These are phyloP conservation scores for Tetragonula carbonaria DNA, from an alignment of 2,888 invertebrate genomes.

Conservation along the genomic window DNA sequence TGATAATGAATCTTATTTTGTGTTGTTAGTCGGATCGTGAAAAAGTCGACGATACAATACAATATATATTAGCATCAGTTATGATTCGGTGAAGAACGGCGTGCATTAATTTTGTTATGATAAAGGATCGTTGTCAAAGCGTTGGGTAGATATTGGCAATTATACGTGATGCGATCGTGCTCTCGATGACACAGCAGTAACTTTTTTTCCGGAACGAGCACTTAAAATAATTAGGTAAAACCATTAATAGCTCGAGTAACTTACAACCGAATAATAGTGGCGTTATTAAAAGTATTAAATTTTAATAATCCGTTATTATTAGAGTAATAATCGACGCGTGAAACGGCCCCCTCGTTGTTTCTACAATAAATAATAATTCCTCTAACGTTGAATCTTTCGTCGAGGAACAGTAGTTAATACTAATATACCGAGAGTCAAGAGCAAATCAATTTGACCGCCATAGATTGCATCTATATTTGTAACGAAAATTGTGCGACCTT, in stretches of 20 bases:
- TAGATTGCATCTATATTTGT: slow-evolving; percentile 13
- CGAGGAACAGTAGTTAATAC: neutral
- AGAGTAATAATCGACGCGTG: neutral
- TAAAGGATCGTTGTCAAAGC: slow-evolving; percentile 14
- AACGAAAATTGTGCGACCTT: slow-evolving; percentile 29
- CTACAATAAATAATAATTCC: no score
- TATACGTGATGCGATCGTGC: neutral
- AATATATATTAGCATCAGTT: neutral
- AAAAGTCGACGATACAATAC: no score
- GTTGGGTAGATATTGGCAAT: slow-evolving; percentile 21
- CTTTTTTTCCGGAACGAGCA: slow-evolving; percentile 30
- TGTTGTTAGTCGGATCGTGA: neutral
- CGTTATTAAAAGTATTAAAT: slow-evolving; percentile 3
- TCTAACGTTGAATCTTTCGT: neutral
- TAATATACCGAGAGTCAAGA: neutral
- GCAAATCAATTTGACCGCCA: slow-evolving; percentile 14
- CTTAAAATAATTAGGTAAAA: slow-evolving; percentile 48
- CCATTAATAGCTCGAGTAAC: slow-evolving; percentile 37
- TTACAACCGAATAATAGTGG: slow-evolving; percentile 11
- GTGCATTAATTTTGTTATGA: slow-evolving; percentile 14
- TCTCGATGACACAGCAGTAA: slow-evolving; percentile 34
- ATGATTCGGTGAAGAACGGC: neutral
- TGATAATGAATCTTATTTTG: neutral
- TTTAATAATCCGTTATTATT: slow-evolving; percentile 13
- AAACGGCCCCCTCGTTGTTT: neutral